phyloP scores from a whole-genome alignment of 2,113 vertebrate species.

The Microcebus tavaratra region DNA sequence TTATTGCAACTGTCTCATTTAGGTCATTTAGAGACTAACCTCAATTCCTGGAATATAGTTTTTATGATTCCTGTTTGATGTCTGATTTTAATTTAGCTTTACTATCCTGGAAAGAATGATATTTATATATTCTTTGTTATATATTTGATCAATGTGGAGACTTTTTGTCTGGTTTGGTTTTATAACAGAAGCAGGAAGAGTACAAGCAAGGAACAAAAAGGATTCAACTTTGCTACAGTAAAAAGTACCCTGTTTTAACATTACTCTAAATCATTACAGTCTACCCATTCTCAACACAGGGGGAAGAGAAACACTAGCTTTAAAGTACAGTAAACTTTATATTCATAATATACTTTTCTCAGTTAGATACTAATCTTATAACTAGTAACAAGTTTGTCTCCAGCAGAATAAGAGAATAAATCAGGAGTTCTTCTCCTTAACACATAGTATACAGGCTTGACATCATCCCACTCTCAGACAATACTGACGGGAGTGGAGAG shows the following conservation, averaged over 20 bases:
- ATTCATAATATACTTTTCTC: not conserved
- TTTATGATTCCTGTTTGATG: not conserved
- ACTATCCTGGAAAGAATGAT: not conserved
- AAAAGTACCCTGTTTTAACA: not conserved
- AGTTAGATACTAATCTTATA: not conserved
- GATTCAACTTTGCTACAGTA: not conserved
- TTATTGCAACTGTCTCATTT: not conserved
- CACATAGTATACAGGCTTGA: not conserved
- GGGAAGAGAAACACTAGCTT: not conserved
- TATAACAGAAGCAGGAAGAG: slow-evolving; percentile 1
- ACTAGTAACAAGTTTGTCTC: not conserved
- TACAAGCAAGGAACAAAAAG: not conserved
- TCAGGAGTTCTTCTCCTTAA: not conserved
- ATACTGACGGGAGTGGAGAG: not conserved
- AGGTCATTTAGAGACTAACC: not conserved
- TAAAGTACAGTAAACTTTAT: not conserved
- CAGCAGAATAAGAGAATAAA: not conserved
- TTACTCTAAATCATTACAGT: not conserved
- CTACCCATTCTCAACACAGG: not conserved
- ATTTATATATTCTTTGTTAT: not conserved
- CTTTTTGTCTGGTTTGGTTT: slow-evolving; percentile 34
- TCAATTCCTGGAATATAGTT: not conserved
- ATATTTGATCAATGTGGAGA: not conserved
- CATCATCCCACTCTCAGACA: not conserved
- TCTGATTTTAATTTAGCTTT: slow-evolving; percentile 49